Percentiles rank a stretch among this genome's conserved stretches.
These are phyloP conservation scores for Toxotes jaculatrix DNA, from an alignment of 2,113 vertebrate genomes.

Conservation along the genomic window DNA sequence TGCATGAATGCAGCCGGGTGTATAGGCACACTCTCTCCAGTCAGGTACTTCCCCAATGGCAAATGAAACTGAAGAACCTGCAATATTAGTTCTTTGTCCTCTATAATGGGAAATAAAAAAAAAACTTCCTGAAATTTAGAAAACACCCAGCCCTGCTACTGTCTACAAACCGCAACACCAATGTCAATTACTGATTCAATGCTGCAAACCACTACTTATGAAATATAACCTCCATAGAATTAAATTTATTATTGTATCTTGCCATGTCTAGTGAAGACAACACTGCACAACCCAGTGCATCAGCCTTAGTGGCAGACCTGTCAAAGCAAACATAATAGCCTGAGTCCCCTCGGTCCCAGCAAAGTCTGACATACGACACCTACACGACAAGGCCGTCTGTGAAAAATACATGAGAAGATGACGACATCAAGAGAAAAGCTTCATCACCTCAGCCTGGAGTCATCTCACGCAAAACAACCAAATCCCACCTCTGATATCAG, in stretches of 20 bases:
- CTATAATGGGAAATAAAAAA: slow-evolving; percentile 42
- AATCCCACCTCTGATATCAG: slow-evolving; percentile 21
- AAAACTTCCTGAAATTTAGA: slow-evolving; percentile 33
- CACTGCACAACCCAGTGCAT: background rate
- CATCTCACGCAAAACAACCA: slow-evolving; percentile 45
- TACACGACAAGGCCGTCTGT: slow-evolving; percentile 6
- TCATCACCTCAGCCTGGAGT: slow-evolving; percentile 2
- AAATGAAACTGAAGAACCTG: slow-evolving; percentile 1
- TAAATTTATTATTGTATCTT: background rate
- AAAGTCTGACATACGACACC: slow-evolving; percentile 60
- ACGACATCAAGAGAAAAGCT: slow-evolving; percentile 4
- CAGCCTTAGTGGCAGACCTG: slow-evolving; percentile 27
- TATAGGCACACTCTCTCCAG: background rate
- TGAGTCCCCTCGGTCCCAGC: background rate
- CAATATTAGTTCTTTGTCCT: slow-evolving; percentile 22
- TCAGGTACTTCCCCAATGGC: slow-evolving; percentile 22
- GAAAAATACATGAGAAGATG: slow-evolving; percentile 72
- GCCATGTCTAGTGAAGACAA: background rate
- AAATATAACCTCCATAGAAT: background rate
- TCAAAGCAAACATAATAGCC: slow-evolving; percentile 41
- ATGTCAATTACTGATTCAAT: slow-evolving; percentile 22
- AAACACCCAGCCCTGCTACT: slow-evolving; percentile 2
- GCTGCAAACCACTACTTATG: slow-evolving; percentile 1
- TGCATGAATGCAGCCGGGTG: slow-evolving; percentile 1
- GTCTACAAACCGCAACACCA: background rate